A percentile compares a stretch with the other conserved stretches of the same genome.
phyloP scores from a whole-genome alignment of 1,140 invertebrate species.

The Apis florea region DNA sequence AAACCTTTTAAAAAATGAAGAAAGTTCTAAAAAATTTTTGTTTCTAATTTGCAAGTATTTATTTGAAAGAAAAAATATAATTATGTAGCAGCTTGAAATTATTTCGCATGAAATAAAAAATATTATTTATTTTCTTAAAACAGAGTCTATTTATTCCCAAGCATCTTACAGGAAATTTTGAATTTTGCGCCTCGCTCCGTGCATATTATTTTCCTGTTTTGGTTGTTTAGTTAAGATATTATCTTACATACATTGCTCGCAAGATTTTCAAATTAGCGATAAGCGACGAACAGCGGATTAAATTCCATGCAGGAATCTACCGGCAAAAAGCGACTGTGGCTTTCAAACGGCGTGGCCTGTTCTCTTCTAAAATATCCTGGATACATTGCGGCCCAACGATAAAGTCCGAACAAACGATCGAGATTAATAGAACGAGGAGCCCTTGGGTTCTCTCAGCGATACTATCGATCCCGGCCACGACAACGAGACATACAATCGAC shows the following conservation, averaged over 20 bases:
- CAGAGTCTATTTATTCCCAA: neutral
- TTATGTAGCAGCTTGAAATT: too few species aligned
- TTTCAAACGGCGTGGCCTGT: neutral
- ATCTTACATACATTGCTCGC: neutral
- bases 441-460: slow-evolving; percentile 44
- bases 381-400: slow-evolving; percentile 48
- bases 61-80: too few species aligned
- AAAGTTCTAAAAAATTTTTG: too few species aligned
- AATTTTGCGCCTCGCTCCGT: neutral
- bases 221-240: neutral
- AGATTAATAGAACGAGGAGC: slow-evolving; percentile 61
- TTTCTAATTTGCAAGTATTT: too few species aligned
- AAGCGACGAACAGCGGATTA: slow-evolving; percentile 10
- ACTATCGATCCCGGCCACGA: slow-evolving; percentile 55
- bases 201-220: neutral
- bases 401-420: slow-evolving; percentile 61
- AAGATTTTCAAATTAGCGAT: neutral
- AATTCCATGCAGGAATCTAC: slow-evolving; percentile 9
- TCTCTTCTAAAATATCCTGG: slow-evolving; percentile 21
- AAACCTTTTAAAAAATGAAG: too few species aligned
- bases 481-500: slow-evolving; percentile 43
- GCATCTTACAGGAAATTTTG: neutral
- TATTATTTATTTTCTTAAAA: neutral
- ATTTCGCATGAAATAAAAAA: too few species aligned
- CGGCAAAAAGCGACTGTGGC: neutral